A percentile compares a stretch with the other conserved stretches of the same genome.
Evolutionary conservation across 2,113 vertebrate species (phyloP).

Genomic region (Pipa parva): DNA sequence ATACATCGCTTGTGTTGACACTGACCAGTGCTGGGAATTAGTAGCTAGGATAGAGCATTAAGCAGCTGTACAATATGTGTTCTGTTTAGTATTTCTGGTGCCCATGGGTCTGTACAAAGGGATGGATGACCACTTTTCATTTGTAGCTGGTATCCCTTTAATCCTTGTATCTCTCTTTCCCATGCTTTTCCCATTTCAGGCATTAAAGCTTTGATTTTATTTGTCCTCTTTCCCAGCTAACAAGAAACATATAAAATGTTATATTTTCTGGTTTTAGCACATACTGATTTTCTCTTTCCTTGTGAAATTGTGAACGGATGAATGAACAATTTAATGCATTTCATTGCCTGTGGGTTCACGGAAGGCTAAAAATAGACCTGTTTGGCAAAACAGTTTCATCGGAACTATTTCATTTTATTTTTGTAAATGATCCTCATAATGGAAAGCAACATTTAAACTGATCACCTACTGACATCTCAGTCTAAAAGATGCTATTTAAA

Average conservation of each 20-base stretch:
- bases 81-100: too few species aligned
- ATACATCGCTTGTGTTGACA: too few species aligned
- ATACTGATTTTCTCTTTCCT: neutral
- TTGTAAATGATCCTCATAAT: too few species aligned
- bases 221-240: constrained; percentile 43
- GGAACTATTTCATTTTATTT: too few species aligned
- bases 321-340: neutral
- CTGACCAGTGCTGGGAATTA: too few species aligned
- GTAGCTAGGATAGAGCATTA: too few species aligned
- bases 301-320: neutral
- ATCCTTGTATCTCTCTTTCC: constrained; percentile 36
- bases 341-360: neutral
- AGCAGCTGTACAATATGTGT: too few species aligned
- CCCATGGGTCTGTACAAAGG: too few species aligned
- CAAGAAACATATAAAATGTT: constrained; percentile 11
- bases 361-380: neutral
- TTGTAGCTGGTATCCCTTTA: neutral
- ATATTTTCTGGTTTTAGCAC: neutral
- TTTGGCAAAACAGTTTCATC: too few species aligned
- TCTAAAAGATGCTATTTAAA: too few species aligned
- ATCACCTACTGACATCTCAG: too few species aligned
- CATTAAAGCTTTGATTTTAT: constrained; percentile 47
- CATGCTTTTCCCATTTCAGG: constrained; percentile 48
- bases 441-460: too few species aligned
- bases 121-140: constrained; percentile 19